Conservation (phyloP, 1,140 invertebrate species). For the Leptinotarsa undecemlineata region DNA sequence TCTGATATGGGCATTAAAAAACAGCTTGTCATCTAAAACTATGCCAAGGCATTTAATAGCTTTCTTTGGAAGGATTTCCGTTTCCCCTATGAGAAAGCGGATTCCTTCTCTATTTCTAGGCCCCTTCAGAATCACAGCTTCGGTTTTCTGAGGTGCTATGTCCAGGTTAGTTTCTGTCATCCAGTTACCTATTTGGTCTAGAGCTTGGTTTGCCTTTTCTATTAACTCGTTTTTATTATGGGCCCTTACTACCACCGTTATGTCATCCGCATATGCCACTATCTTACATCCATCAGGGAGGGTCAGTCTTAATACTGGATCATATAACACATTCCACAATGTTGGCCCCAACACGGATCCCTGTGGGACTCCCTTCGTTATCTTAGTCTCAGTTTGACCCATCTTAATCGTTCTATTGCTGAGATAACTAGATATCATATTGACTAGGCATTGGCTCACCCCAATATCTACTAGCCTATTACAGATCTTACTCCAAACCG, state of each 20-base stretch:
- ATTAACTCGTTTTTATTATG: not conserved
- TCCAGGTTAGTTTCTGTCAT: not conserved
- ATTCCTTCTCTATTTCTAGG: not conserved
- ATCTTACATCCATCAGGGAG: not conserved
- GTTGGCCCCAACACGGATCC: not conserved
- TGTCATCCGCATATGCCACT: not conserved
- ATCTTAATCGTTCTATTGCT: not conserved
- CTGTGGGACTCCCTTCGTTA: not conserved
- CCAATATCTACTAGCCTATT: not conserved
- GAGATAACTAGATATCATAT: not conserved
- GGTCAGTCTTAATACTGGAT: not conserved
- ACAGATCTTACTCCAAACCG: not conserved
- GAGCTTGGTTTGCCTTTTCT: not conserved
- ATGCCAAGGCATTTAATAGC: slow-evolving; percentile 10
- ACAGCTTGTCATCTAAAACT: not conserved
- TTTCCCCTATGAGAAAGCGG: not conserved
- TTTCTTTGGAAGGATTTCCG: not conserved
- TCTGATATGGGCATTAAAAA: not conserved
- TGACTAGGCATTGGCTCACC: not conserved
- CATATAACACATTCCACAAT: not conserved
- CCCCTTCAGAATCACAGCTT: slow-evolving; percentile 10
- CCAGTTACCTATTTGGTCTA: not conserved
- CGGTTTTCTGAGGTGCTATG: slow-evolving; percentile 8
- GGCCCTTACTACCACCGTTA: not conserved
- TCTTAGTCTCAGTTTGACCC: not conserved